A percentile compares a stretch with the other conserved stretches of the same genome.
Evolutionary conservation across 2,888 invertebrate genomes (phyloP).

Genomic region (Eilema griseolum): DNA sequence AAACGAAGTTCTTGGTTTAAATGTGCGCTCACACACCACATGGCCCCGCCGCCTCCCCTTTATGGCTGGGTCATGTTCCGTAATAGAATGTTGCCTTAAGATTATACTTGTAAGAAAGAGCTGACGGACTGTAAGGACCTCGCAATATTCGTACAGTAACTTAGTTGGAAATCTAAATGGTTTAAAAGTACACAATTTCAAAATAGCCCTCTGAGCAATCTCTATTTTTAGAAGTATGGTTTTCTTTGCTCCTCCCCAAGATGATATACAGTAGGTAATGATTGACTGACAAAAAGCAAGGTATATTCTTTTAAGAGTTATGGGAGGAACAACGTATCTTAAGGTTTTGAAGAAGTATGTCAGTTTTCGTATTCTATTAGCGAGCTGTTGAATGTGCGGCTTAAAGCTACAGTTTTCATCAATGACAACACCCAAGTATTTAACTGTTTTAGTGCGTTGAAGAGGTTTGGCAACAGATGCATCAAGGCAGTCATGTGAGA

Average conservation of each 20-base stretch:
- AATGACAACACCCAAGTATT: neutral
- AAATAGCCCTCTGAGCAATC: too few relatives aligned
- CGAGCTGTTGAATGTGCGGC: neutral
- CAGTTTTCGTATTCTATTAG: neutral
- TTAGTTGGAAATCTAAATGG: neutral
- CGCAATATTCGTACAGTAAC: neutral
- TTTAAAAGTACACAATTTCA: constrained; percentile 3
- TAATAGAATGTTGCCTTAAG: too few relatives aligned
- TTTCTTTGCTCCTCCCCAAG: too few relatives aligned
- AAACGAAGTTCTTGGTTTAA: too few relatives aligned
- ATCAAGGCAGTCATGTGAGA: too few relatives aligned
- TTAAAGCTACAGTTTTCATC: constrained; percentile 5
- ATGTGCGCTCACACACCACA: too few relatives aligned
- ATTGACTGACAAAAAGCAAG: neutral
- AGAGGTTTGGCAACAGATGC: neutral
- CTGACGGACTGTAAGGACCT: neutral
- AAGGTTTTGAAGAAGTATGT: too few relatives aligned
- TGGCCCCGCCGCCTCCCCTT: too few relatives aligned
- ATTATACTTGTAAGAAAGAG: too few relatives aligned
- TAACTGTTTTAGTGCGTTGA: neutral
- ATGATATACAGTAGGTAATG: too few relatives aligned
- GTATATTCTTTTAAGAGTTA: neutral
- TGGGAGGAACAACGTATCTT: neutral
- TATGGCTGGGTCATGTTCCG: too few relatives aligned
- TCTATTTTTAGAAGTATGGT: too few relatives aligned